Evolutionary conservation across 2,888 invertebrate species (phyloP), one percentile per base, ranked within the genome.

Genomic region (Tiphia femorata): DNA sequence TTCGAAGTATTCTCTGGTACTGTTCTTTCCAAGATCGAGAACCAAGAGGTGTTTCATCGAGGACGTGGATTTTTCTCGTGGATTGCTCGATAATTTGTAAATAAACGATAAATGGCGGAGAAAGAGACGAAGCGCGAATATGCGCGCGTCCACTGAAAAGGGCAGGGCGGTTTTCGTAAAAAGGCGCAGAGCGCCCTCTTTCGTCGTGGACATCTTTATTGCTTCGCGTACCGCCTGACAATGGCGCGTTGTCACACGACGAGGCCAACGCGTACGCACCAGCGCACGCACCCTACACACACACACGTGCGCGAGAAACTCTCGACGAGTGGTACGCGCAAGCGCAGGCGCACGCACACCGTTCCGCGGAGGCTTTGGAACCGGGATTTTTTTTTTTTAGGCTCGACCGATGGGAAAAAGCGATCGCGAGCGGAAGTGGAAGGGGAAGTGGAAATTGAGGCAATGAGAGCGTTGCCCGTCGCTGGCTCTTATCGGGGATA

Each of bases 401-500:
- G 76, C 70, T 67, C 73, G 77, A 70, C 70, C 70, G 71, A 75
- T 75, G 79, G 75, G 67, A 72, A 75, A 79, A 75, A 77, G 73
- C 75, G 74, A 73, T 76, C 76, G 70, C 68, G 70, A 62, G 70
- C 77, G 77, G 77, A 73, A 75, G 76, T 79, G 76, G 79, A 75
- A 73, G 71, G 78, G 80, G 78, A 81, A 76, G 71, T 79, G 80
- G 78, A 81, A 76, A 81, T 80, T 79, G 79, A 78, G 78, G 80
- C 75, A 79, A 79, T 80, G 79, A 81, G 80, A 77, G 76, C 77
- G 76, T 75, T 74, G 77, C 78, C 75, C 78, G 72, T 66, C 68
- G 70, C 61, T 68, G 71, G 71, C 75, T 72, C 78, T 80, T 78
- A 79, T 77, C 77, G 78, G 73, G 10, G 76, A 77, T 78, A 79